A percentile compares a stretch with the other conserved stretches of the same genome.
Conservation (phyloP, 1,140 invertebrate genomes). For the Cylas formicarius region DNA sequence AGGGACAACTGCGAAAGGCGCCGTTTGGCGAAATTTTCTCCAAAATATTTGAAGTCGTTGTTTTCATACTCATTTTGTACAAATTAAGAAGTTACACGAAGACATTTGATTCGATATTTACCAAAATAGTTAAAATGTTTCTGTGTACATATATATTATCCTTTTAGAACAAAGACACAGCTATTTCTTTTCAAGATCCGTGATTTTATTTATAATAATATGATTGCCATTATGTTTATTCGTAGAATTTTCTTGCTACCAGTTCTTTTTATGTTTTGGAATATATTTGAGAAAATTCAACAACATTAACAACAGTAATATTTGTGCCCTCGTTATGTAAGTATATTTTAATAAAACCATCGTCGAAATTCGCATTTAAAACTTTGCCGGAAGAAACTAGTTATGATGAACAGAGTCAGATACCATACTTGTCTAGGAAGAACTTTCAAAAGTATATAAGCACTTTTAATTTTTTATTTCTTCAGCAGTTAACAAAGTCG, state of each 20-base stretch:
- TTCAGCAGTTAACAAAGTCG: too few species aligned
- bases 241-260: slow-evolving; percentile 15
- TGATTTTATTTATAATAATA: slow-evolving; percentile 14
- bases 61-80: too few species aligned
- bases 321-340: slow-evolving; percentile 39
- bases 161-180: slow-evolving; percentile 41
- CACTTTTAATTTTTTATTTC: too few species aligned
- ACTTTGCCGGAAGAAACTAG: too few species aligned
- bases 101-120: slow-evolving; percentile 37
- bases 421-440: too few species aligned
- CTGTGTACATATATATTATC: slow-evolving; percentile 35
- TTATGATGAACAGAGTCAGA: too few species aligned
- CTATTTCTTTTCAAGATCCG: slow-evolving; percentile 31
- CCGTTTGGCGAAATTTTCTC: too few species aligned
- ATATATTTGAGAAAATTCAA: background rate
- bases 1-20: too few species aligned
- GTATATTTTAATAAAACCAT: too few species aligned
- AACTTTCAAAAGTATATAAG: too few species aligned
- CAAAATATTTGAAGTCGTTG: too few species aligned
- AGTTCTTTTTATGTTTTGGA: background rate
- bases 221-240: slow-evolving; percentile 33
- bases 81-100: too few species aligned
- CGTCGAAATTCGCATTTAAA: slow-evolving; percentile 1
- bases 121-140: slow-evolving; percentile 41
- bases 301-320: slow-evolving; percentile 9